Percentiles rank a stretch among this genome's conserved stretches.
phyloP scores from a whole-genome alignment of 2,113 vertebrate species.

The Cnemophilus loriae region DNA sequence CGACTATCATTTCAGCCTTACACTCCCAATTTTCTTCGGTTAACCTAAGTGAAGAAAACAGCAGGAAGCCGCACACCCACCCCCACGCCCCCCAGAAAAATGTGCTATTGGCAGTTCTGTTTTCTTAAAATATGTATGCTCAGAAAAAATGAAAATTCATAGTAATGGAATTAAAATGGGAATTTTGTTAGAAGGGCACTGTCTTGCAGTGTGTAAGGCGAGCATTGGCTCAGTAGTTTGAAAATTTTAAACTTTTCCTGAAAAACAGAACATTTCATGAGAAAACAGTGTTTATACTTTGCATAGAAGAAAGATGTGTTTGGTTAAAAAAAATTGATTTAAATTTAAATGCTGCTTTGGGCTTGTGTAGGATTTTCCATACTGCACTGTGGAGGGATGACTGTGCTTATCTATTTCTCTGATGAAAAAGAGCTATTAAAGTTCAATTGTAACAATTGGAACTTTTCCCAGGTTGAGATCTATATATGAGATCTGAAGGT shows the following conservation, averaged over 20 bases:
- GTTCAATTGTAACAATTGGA: neutral
- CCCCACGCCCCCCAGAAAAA: rapidly evolving
- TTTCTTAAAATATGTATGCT: neutral
- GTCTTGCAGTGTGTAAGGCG: neutral
- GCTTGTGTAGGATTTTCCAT: neutral
- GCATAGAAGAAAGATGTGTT: neutral
- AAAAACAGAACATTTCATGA: neutral
- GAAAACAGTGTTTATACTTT: neutral
- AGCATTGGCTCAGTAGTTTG: neutral
- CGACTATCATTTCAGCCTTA: neutral
- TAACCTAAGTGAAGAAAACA: neutral
- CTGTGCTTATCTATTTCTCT: neutral
- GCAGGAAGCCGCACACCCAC: neutral
- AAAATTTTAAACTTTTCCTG: neutral
- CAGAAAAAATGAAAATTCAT: neutral
- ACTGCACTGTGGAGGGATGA: neutral
- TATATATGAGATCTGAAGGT: neutral
- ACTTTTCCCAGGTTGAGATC: neutral
- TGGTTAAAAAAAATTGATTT: neutral
- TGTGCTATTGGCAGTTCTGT: neutral
- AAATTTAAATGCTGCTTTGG: neutral
- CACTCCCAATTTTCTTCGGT: neutral
- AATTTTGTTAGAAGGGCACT: neutral
- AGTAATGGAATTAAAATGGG: neutral
- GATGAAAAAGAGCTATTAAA: neutral